Percentiles rank a stretch among this genome's conserved stretches.
These are phyloP conservation scores for Rhodinocichla rosea DNA, from an alignment of 2,113 vertebrate species.

Conservation along the genomic window DNA sequence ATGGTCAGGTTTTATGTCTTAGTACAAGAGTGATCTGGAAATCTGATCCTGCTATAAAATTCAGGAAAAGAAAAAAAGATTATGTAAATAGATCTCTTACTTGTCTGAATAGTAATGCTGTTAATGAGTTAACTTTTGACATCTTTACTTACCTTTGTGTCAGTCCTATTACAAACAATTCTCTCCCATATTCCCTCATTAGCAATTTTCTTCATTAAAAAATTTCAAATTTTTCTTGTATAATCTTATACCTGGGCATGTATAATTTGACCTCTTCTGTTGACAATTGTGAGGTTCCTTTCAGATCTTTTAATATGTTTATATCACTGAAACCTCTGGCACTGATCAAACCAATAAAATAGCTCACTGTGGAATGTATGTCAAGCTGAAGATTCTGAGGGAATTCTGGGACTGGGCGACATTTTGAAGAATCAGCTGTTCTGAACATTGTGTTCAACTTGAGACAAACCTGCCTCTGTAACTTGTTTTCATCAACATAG, in stretches of 20 bases:
- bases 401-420: neutral
- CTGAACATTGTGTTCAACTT: neutral
- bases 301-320: neutral
- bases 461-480: neutral
- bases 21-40: neutral
- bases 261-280: neutral
- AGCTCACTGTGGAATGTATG: neutral
- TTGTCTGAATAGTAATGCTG: neutral
- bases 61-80: neutral
- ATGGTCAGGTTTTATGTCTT: neutral
- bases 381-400: neutral
- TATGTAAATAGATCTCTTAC: neutral
- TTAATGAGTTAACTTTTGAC: neutral
- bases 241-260: neutral
- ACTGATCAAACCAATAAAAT: neutral
- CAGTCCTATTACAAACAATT: neutral
- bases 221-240: neutral
- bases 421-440: neutral
- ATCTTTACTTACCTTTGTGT: neutral
- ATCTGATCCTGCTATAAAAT: slow-evolving; percentile 1
- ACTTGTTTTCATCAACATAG: neutral
- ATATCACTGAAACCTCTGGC: neutral
- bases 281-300: neutral
- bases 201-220: neutral
- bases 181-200: neutral